Evolutionary conservation across 1,140 invertebrate genomes (phyloP).

Genomic region (Drosophila erecta): DNA sequence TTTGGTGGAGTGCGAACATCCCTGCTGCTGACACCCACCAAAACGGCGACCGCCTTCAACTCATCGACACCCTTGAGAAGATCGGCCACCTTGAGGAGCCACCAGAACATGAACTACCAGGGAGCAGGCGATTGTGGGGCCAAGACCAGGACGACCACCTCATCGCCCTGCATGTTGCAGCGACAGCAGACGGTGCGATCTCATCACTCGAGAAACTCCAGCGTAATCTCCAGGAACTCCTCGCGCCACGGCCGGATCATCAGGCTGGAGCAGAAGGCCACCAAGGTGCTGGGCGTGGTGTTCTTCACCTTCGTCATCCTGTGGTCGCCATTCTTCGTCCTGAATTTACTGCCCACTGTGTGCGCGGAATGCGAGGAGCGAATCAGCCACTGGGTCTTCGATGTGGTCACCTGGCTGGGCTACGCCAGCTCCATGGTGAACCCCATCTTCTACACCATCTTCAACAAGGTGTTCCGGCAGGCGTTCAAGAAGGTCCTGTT

Average conservation of each 20-base stretch:
- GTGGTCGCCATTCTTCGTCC: conserved; percentile 97
- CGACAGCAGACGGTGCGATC: conserved; percentile 85
- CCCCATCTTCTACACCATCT: conserved; percentile 97
- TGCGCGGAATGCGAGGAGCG: conserved; percentile 91
- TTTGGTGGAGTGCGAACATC: conserved; percentile 87
- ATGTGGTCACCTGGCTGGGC: conserved; percentile 95
- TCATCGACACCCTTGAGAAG: conserved; percentile 85
- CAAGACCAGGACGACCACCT: conserved; percentile 78
- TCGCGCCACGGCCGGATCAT: conserved; percentile 92
- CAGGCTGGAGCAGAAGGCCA: conserved; percentile 95
- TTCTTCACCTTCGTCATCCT: conserved; percentile 97
- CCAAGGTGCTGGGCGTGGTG: conserved; percentile 96
- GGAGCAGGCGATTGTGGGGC: conserved; percentile 20
- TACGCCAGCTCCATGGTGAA: conserved; percentile 97
- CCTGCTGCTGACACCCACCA: conserved; percentile 83
- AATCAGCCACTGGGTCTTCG: conserved; percentile 91
- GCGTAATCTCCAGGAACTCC: conserved; percentile 91
- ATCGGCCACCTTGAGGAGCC: conserved; percentile 86
- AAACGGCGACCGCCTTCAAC: conserved; percentile 73
- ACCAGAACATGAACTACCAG: conserved; percentile 85
- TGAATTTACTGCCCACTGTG: conserved; percentile 92
- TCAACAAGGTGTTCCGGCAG: conserved; percentile 96
- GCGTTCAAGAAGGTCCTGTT: conserved; percentile 95
- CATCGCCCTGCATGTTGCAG: conserved; percentile 85
- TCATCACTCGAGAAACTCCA: conserved; percentile 90